Base-by-base conservation (phyloP, 2,113 vertebrate genomes). In the Lates calcarifer region DNA sequence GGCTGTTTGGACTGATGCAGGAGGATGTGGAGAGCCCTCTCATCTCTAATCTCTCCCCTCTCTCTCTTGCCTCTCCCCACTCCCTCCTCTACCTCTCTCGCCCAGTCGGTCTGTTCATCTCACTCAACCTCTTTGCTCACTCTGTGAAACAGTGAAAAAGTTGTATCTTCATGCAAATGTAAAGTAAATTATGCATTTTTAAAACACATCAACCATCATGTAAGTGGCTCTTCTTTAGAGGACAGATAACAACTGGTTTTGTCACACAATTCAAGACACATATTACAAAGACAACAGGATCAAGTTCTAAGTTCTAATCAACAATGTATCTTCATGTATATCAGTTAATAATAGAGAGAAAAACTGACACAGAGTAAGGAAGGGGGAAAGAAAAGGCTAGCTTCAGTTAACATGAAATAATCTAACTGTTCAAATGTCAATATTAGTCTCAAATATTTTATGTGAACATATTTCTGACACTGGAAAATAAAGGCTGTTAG, bases 21-120 rank as follows among this genome's bases (percentile, higher is more conserved):
- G 61, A 82, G 84, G 84, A 77, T 77, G 79, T 84, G 77, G 79
- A 90, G 81, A 91, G 85, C 24, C 79, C 71, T 81, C 82, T 86
- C 79, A 79, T 87, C 83, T 70, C 86, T 81, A 88, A 86, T 83
- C 88, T 79, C 74, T 41, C 37, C n/a, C 20, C 41, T 72, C 53
- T 79, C 31, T 64, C 79, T 65, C 35, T 71, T 2, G 7, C n/a
- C 57, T 0, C 1, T 56, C 70, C 62, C 56, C 26, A 11, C 39
- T 66, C 49, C 47, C 70, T 71, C 56, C 60, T 70, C 70, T 41
- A 41, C 39, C 41, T 51, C 58, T 47, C 66, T 76, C 43, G 1
- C 64, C 24, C 35, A 33, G 17, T 61, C 80, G 39, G 31, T 77
- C 77, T 64, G 35, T n/a, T 82, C 61, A 64, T 75, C 78, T 45